Percentiles rank a stretch among this genome's conserved stretches.
These are phyloP conservation scores for Zophobas atratus DNA, from an alignment of 1,140 invertebrate genomes.

Conservation along the genomic window DNA sequence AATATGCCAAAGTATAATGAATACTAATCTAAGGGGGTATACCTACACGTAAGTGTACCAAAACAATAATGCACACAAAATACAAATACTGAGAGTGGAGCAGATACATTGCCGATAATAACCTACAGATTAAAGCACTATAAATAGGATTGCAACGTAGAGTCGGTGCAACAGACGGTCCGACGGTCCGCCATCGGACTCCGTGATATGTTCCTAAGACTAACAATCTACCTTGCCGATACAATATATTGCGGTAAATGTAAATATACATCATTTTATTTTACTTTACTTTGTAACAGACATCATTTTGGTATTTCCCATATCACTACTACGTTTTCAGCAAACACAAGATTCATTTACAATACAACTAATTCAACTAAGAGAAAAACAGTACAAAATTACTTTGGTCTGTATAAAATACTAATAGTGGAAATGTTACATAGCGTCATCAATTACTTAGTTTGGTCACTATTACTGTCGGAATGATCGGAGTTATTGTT, in stretches of 20 bases:
- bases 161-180: conserved; percentile 58
- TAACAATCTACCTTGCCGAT: conserved; percentile 60
- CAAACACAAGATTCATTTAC: conserved; percentile 39
- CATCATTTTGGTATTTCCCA: conserved; percentile 61
- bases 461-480: conserved; percentile 61
- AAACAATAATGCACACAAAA: conserved; percentile 63
- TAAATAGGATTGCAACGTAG: conserved; percentile 62
- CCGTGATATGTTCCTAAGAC: conserved; percentile 64
- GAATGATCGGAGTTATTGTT: conserved; percentile 69
- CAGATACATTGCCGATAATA: conserved; percentile 55
- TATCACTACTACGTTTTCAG: conserved; percentile 57
- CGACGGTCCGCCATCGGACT: conserved; percentile 53
- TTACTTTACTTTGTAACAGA: conserved; percentile 52
- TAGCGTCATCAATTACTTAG: conserved; percentile 51
- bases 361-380: conserved; percentile 54
- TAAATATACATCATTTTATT: conserved; percentile 55
- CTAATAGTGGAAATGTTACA: conserved; percentile 62
- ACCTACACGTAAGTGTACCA: conserved; percentile 57
- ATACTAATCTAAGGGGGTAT: conserved; percentile 56
- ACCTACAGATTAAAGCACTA: conserved; percentile 62
- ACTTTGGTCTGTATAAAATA: conserved; percentile 69
- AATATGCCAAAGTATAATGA: conserved; percentile 45
- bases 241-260: conserved; percentile 51
- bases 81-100: conserved; percentile 65
- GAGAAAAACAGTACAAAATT: conserved; percentile 63